Evolutionary conservation across 2,888 invertebrate genomes (phyloP), one percentile per base, ranked within the genome.

Genomic region (Drosophila cognata): DNA sequence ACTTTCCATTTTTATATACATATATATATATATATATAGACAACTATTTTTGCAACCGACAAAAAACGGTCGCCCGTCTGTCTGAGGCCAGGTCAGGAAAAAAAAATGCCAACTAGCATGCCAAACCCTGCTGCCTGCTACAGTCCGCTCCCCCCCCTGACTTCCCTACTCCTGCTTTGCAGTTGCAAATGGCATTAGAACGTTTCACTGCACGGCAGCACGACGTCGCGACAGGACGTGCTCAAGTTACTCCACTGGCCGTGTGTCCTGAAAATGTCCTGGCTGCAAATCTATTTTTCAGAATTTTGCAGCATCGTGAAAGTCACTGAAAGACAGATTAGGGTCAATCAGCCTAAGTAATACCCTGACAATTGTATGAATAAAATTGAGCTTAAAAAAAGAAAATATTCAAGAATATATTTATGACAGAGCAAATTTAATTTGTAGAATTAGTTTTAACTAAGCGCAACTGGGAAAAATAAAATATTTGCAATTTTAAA

Each of bases 221-320:
- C 29, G 64, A 55, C 7, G 43, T 25, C 33, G 28, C 28, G 36
- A 28, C 25, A 63, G 62, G 56, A 84, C 84, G 84, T 84, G 84
- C 77, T 72, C 84, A 79, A 84, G 75, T 56, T 56, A 18, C 56
- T 38, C 71, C 28, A 60, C 59, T 36, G 69, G 33, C 59, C 69
- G 29, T 56, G 41, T 77, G 77, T 69, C 74, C 72, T 61, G 60
- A 71, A 68, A 77, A 74, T 70, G 74, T 38, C 56, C 71, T 66
- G 56, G 57, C 59, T 72, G 70, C 13, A 68, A 82, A 82, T 82
- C 88, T 88, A 85, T 85, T 85, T 88, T 88, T 79, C 87, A 87
- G 74, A 74, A 78, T 72, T 79, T 4, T 75, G 59, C 84, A 77
- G 50, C 70, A 61, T 71, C 64, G 59, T 61, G 55, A 74, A 76